Percentiles rank a stretch among this genome's conserved stretches.
Conservation (phyloP, 2,888 invertebrate genomes). For the Melanostoma mellinum region DNA sequence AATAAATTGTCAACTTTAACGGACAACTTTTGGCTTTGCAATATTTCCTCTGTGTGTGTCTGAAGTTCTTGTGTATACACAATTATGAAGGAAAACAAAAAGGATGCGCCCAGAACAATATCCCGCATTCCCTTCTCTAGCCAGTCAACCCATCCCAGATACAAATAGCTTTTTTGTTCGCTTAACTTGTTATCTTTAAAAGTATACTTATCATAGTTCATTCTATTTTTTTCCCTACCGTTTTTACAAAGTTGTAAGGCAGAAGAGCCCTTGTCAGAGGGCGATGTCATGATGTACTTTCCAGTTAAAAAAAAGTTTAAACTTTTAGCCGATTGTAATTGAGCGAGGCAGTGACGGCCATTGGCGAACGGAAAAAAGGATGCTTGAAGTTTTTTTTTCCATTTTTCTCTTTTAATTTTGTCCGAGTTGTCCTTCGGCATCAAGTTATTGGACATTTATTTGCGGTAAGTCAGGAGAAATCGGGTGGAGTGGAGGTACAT, state of each 20-base stretch:
- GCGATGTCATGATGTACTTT: constrained; percentile 63
- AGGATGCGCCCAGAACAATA: constrained; percentile 16
- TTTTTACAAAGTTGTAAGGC: constrained; percentile 59
- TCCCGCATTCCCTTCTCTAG: background rate
- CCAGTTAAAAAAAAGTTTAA: constrained; percentile 37
- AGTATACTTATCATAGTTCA: constrained; percentile 65
- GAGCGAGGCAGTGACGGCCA: constrained; percentile 51
- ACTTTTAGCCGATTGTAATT: constrained; percentile 64
- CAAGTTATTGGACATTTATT: background rate
- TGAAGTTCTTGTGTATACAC: constrained; percentile 42
- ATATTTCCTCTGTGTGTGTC: background rate
- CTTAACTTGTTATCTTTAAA: constrained; percentile 60
- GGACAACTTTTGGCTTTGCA: constrained; percentile 59
- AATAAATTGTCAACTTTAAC: constrained; percentile 67
- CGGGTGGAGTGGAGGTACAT: background rate
- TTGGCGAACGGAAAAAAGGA: constrained; percentile 23
- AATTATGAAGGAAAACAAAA: constrained; percentile 68
- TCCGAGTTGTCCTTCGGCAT: too few species aligned
- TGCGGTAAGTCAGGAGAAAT: constrained; percentile 25
- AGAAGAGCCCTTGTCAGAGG: constrained; percentile 35
- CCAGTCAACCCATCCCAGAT: constrained; percentile 3
- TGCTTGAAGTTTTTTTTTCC: constrained; percentile 39
- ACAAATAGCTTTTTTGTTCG: constrained; percentile 56
- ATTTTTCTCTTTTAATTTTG: background rate
- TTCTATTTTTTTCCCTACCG: constrained; percentile 28